Evolutionary conservation across 2,797 vertebrate genomes (phyloP), one percentile per base, ranked within the genome.

Genomic region (Sternotherus odoratus): DNA sequence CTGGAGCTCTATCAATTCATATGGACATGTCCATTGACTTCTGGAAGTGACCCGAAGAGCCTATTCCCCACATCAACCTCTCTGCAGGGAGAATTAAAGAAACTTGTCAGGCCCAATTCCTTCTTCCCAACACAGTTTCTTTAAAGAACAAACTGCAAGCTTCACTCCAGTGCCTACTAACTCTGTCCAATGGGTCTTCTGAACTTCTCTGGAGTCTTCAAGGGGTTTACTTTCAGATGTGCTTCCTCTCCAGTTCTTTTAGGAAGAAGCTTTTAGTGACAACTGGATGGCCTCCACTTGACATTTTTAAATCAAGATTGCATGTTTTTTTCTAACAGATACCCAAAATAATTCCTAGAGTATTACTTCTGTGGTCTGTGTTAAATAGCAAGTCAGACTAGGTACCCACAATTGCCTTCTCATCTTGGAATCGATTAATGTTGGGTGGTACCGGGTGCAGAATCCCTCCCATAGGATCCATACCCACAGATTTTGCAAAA

Each of bases 131-230:
- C 33, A 83, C 10, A 82, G 7, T 83, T 84, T 80, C 77, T 9
- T 80, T 74, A 86, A 48, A 7, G 63, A 9, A 92, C 85, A 82
- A 19, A 43, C 48, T 3, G 12, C 77, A 94, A 90, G 79, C 36
- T 56, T 17, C 23, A 56, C 15, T 50, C 69, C 80, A 43, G 82
- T 75, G 10, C 60, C 91, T 80, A 92, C 10, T 57, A 23, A 2
- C 86, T 94, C 87, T 89, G 30, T 30, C 60, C 51, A 82, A n/a
- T 17, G 10, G 43, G 36, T 85, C 33, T 87, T 87, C 36, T 72
- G 75, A 86, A 17, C 21, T 90, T 12, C 17, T 74, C 51, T 60
- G 17, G 94, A 78, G 16, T n/a, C 60, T 63, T 63, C 60, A 17
- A n/a, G 30, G 3, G 30, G 28, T n/a, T 63, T 63, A 33, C 33